Percentiles rank a stretch among this genome's conserved stretches.
Evolutionary conservation across 1,140 invertebrate genomes (phyloP).

Genomic region (Marisa cornuarietis): DNA sequence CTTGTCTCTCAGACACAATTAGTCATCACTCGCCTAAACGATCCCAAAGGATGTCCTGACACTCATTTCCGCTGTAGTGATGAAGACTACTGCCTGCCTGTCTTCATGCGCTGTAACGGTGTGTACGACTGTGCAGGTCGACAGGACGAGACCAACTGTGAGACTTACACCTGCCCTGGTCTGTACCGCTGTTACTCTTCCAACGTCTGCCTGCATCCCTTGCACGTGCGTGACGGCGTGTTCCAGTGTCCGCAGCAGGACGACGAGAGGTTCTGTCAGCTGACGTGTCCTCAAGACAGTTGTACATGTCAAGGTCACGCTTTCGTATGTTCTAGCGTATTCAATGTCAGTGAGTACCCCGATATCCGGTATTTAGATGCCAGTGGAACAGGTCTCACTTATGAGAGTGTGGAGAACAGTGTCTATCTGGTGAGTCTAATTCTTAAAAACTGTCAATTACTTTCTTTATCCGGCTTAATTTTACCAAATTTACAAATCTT

Average conservation of each 20-base stretch:
- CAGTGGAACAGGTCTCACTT: neutral
- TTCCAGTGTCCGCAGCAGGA: constrained; percentile 4
- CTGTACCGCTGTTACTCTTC: constrained; percentile 3
- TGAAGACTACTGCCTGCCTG: constrained; percentile 14
- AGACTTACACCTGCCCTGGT: neutral
- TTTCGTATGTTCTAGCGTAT: neutral
- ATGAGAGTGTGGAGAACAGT: neutral
- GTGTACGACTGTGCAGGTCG: constrained; percentile 15
- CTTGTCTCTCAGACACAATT: constrained; percentile 3
- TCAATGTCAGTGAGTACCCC: neutral
- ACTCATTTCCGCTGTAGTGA: constrained; percentile 16
- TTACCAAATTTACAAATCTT: neutral
- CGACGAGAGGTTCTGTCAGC: constrained; percentile 12
- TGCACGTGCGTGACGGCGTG: constrained; percentile 1
- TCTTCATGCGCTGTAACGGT: constrained; percentile 28
- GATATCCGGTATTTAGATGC: constrained; percentile 3
- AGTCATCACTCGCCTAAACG: neutral
- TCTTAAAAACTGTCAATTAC: neutral
- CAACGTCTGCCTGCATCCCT: neutral
- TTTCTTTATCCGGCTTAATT: neutral
- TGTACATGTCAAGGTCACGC: constrained; percentile 9
- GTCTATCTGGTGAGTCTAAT: neutral
- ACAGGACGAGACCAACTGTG: neutral
- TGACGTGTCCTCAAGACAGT: neutral
- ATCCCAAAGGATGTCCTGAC: neutral